phyloP scores from a whole-genome alignment of 2,888 invertebrate genomes.

The Chironomus riparius region DNA sequence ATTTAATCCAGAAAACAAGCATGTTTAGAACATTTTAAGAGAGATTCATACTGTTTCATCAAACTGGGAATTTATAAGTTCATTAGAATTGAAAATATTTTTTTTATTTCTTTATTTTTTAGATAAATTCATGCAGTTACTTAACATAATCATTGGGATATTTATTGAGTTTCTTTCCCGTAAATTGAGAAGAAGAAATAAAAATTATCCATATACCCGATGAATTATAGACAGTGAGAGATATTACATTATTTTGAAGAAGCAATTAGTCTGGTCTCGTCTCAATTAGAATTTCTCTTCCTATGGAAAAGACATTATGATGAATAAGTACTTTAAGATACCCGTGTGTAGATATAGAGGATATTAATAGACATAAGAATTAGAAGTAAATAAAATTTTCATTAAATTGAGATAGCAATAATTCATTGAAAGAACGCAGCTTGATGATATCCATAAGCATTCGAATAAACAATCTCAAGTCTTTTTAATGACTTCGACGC shows the following conservation, averaged over 20 bases:
- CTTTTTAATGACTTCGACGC: no score
- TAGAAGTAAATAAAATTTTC: no score
- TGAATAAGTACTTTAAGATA: no score
- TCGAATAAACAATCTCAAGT: no score
- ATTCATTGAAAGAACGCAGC: no score
- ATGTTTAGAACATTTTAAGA: background rate
- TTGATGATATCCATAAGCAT: no score
- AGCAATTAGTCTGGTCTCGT: background rate
- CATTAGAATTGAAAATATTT: background rate
- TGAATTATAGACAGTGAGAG: background rate
- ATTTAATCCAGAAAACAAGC: background rate
- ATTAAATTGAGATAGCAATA: no score
- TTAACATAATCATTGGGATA: no score
- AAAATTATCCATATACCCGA: background rate
- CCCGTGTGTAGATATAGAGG: no score
- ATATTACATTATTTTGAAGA: background rate
- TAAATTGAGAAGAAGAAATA: background rate
- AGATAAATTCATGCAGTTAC: background rate
- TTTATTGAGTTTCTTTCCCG: background rate
- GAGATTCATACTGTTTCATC: background rate
- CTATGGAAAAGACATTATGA: background rate
- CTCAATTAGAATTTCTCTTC: background rate
- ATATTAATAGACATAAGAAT: no score
- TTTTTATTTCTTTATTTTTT: background rate
- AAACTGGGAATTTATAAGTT: background rate